These are phyloP conservation scores for Brachyptera putata DNA, from an alignment of 2,888 invertebrate species.

Conservation along the genomic window DNA sequence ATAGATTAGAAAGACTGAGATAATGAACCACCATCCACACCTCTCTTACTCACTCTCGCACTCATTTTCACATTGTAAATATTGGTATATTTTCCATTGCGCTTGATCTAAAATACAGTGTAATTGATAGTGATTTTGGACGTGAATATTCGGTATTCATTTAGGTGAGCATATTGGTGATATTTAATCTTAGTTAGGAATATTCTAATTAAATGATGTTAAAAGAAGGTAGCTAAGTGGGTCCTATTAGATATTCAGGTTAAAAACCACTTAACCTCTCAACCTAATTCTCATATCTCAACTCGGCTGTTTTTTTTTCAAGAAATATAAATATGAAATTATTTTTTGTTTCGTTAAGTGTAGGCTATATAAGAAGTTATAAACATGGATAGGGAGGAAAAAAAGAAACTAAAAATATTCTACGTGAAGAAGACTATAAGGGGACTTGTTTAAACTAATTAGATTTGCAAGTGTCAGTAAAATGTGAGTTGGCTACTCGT, in stretches of 20 bases:
- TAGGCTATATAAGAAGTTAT: constrained; percentile 12
- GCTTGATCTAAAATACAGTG: no score
- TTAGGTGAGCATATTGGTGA: constrained; percentile 21
- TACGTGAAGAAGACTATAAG: constrained; percentile 14
- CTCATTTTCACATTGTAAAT: constrained; percentile 10
- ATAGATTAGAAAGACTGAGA: constrained; percentile 29
- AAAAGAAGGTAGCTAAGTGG: constrained; percentile 25
- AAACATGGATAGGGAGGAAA: no score
- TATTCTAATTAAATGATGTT: constrained; percentile 25
- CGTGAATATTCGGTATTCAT: no score
- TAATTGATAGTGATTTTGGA: no score
- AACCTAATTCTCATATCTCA: constrained; percentile 24
- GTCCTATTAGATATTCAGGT: constrained; percentile 25
- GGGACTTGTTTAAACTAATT: constrained; percentile 32
- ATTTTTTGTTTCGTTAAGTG: constrained; percentile 12
- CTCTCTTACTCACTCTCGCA: no score
- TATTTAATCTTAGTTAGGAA: constrained; percentile 25
- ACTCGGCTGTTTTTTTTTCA: constrained; percentile 7
- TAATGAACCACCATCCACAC: constrained; percentile 24
- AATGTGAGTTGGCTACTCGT: constrained; percentile 28
- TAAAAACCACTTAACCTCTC: constrained; percentile 27
- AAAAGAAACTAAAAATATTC: constrained; percentile 3
- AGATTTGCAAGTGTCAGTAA: constrained; percentile 33
- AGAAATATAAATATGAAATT: constrained; percentile 5
- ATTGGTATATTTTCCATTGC: neutral